These are phyloP conservation scores for Sebastes itinus DNA, from an alignment of 2,797 vertebrate genomes.

Conservation along the genomic window DNA sequence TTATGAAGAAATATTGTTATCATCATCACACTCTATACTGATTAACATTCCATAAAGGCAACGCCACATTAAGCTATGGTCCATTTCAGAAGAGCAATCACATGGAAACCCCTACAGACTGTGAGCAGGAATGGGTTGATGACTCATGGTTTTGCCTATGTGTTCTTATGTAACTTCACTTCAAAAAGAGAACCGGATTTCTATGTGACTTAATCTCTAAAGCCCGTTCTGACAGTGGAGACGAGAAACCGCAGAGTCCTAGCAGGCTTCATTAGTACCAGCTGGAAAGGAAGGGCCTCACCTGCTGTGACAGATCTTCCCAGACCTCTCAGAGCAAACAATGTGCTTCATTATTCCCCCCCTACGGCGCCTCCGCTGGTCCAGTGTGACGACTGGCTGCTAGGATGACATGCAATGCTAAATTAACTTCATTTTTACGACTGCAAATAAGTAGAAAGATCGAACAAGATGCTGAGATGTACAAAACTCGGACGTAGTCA, in stretches of 20 bases:
- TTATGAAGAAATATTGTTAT: not conserved
- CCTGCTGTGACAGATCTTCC: slow-evolving; percentile 69
- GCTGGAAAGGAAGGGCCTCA: slow-evolving; percentile 59
- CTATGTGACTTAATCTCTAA: slow-evolving; percentile 65
- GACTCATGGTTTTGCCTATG: slow-evolving; percentile 4
- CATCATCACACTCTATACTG: not conserved
- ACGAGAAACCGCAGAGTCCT: slow-evolving; percentile 46
- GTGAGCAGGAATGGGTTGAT: slow-evolving; percentile 20
- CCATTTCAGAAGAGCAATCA: slow-evolving; percentile 27
- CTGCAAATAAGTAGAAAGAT: not conserved
- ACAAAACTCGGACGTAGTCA: not conserved
- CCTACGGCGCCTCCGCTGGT: slow-evolving; percentile 8
- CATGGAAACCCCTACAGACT: slow-evolving; percentile 11
- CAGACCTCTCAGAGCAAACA: slow-evolving; percentile 60
- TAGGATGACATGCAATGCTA: not conserved
- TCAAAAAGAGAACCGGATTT: slow-evolving; percentile 35
- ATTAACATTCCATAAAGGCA: slow-evolving; percentile 46
- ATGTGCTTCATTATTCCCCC: slow-evolving; percentile 65
- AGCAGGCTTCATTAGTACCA: slow-evolving; percentile 65
- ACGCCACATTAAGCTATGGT: slow-evolving; percentile 14
- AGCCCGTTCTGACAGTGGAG: slow-evolving; percentile 57
- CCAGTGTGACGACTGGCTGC: slow-evolving; percentile 22
- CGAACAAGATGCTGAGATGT: not conserved
- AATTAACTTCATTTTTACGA: slow-evolving; percentile 7
- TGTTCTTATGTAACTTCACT: slow-evolving; percentile 48